phyloP scores from a whole-genome alignment of 2,113 vertebrate species.

The Micronycteris hirsuta region DNA sequence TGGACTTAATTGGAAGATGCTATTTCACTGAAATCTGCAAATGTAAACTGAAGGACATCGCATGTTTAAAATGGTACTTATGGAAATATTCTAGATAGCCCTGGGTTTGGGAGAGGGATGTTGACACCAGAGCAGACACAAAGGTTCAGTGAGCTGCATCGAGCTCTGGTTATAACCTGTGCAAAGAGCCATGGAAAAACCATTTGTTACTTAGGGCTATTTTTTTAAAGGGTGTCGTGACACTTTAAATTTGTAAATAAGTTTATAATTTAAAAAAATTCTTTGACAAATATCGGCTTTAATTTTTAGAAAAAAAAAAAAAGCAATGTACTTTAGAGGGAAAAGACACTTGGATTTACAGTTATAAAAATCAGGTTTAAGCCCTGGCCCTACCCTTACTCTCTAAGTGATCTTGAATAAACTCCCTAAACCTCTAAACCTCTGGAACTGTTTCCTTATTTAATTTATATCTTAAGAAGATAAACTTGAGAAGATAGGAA shows the following conservation, averaged over 20 bases:
- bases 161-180: background rate
- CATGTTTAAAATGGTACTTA: conserved; percentile 94
- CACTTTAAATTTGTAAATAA: conserved; percentile 38
- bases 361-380: conserved; percentile 6
- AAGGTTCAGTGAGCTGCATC: background rate
- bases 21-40: conserved; percentile 95
- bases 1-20: conserved; percentile 96
- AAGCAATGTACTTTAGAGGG: background rate
- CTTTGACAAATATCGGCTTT: conserved; percentile 16
- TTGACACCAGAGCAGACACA: conserved; percentile 21
- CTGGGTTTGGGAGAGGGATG: conserved; percentile 34
- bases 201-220: conserved; percentile 35
- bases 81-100: background rate
- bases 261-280: conserved; percentile 33
- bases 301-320: conserved; percentile 1
- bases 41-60: conserved; percentile 96
- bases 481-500: background rate
- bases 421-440: background rate
- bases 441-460: conserved; percentile 16
- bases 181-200: conserved; percentile 33
- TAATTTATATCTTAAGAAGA: conserved; percentile 3
- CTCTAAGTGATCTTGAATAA: background rate
- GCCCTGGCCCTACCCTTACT: background rate
- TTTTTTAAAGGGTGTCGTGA: conserved; percentile 15
- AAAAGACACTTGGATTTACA: background rate